A percentile compares a stretch with the other conserved stretches of the same genome.
These are phyloP conservation scores for Chamaetylas fuelleborni DNA, from an alignment of 2,113 vertebrate genomes.

Conservation along the genomic window DNA sequence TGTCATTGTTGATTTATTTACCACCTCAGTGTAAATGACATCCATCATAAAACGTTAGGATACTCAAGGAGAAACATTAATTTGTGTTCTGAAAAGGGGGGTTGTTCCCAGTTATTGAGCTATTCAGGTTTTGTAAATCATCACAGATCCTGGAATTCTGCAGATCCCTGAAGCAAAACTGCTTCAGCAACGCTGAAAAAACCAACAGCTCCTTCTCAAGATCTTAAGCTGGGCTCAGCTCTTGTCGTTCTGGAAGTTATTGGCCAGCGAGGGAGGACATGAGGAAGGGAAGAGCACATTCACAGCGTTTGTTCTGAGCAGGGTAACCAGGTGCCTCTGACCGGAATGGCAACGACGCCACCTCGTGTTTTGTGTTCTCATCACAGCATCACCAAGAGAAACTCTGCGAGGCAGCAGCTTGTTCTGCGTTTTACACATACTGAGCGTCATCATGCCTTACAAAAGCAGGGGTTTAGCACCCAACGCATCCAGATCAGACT, in stretches of 20 bases:
- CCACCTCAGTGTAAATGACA: background rate
- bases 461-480: background rate
- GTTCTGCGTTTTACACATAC: background rate
- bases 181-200: background rate
- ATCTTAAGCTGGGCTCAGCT: background rate
- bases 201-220: background rate
- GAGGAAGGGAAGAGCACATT: background rate
- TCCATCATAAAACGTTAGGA: background rate
- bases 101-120: background rate
- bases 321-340: background rate
- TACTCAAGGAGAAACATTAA: background rate
- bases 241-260: background rate
- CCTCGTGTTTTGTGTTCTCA: background rate
- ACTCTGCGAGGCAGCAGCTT: background rate
- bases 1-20: background rate
- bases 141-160: background rate
- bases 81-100: background rate
- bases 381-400: background rate
- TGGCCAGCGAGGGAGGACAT: background rate
- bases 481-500: background rate
- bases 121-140: background rate
- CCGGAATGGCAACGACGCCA: slow-evolving; percentile 36
- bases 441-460: background rate
- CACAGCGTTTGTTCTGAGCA: background rate
- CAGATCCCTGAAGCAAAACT: background rate